Evolutionary conservation across 64 coral and sea anemone genomes (phyloP), one percentile per base, ranked within the genome.

Genomic region (Stichodactyla helianthus): DNA sequence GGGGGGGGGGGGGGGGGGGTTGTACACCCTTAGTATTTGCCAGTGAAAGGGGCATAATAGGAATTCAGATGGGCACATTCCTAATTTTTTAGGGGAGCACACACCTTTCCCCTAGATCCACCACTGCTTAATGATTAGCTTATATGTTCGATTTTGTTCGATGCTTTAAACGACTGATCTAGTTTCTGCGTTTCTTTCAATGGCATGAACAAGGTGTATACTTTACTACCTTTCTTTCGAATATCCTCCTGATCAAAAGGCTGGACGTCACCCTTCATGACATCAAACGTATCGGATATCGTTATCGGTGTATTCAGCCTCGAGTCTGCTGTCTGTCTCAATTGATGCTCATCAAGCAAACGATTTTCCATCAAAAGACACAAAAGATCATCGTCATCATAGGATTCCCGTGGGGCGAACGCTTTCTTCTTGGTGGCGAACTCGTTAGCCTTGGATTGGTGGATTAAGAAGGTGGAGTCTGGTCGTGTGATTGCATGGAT

Each of bases 371-470:
- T 55, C 18, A 90, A 7, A 1, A 84, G 56, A 25, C 53, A 85
- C n/a, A 90, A 60, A 19, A 90, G 84, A 5, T 90, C 89, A 7
- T 90, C 89, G 35, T 44, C 35, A 16, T 90, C 89, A 67, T 52
- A 85, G 6, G 83, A 77, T 4, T 90, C 89, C 11, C 65, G 13
- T 18, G 64, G 82, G 20, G n/a, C 55, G n/a, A 7, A 19, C 59
- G 55, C 85, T 76, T 4, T 51, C 26, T 61, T 85, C 71, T 79
- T 85, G 68, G 35, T 65, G 78, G 25, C n/a, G 51, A 23, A 13
- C 17, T 50, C 11, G 51, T 18, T 13, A 85, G 59, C 19, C 50
- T 18, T 71, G 67, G 13, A 6, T 56, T 31, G 50, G 79, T 50
- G 88, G 53, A 82, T 61, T 79, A 44, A 44, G 35, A 44, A 44